Evolutionary conservation across 2,113 vertebrate genomes (phyloP), one percentile per base, ranked within the genome.

Genomic region (Talpa occidentalis): DNA sequence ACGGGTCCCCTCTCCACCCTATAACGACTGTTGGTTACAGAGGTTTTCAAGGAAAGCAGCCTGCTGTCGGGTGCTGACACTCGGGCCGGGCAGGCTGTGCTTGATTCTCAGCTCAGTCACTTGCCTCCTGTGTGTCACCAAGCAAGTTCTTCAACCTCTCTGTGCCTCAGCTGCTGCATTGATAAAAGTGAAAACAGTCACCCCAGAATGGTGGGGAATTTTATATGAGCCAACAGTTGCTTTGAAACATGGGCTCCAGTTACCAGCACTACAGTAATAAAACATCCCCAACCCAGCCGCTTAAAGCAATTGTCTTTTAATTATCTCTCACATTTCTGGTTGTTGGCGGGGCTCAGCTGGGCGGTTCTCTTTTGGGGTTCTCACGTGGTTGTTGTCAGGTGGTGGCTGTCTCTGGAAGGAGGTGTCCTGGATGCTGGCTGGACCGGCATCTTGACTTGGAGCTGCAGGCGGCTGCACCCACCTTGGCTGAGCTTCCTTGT

Each of bases 1-100:
- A 28, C 35, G 14, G 9, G 28, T 44, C 12, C 42, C 40, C 35
- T 47, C 22, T 12, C 37, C 1, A 2, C 15, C 37, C 54, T 59
- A 15, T 28, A 2, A 0, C 0, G 69, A 8, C 30, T 44, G 6
- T 9, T 14, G 32, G 54, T 42, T 17, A 21, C 35, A 15, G 16
- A 22, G 19, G 11, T 14, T 78, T 85, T 42, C 3, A 49, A 17
- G 35, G 42, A 4, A 35, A n/a, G 21, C 4, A 2, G 44, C 6
- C 0, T 0, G 0, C 11, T 1, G 1, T 10, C 2, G 2, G 49
- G 9, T 7, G 24, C 26, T 14, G 0, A 3, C 0, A 0, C 37
- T 10, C 9, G 60, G 77, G 35, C 69, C 2, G 10, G 60, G 28
- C 3, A 0, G 28, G 3, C 44, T n/a, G 19, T 1, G n/a, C 30